Conservation (phyloP, 1,140 invertebrate genomes). For the Micrasema longulum region DNA sequence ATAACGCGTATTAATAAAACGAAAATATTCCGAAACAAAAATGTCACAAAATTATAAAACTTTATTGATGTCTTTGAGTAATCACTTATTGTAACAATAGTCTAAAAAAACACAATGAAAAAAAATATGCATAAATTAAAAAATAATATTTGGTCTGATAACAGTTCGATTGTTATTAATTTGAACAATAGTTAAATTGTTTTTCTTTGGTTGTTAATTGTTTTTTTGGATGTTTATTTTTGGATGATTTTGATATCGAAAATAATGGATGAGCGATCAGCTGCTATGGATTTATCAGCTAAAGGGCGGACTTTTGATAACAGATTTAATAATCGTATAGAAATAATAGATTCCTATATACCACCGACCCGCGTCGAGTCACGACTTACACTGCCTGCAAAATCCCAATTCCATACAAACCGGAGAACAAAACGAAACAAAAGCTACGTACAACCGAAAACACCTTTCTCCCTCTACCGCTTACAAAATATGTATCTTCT, state of each 20-base stretch:
- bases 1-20: not conserved
- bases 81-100: too few species aligned
- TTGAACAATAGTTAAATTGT: too few species aligned
- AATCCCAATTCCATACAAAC: slow-evolving; percentile 28
- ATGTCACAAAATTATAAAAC: not conserved
- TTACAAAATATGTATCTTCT: not conserved
- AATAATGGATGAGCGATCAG: not conserved
- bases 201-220: slow-evolving; percentile 1
- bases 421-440: slow-evolving; percentile 35
- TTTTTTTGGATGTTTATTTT: not conserved
- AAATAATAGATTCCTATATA: not conserved
- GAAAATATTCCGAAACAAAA: not conserved
- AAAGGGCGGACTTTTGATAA: slow-evolving; percentile 16
- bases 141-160: too few species aligned
- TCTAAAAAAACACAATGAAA: too few species aligned
- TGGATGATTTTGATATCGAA: not conserved
- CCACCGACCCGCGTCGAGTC: slow-evolving; percentile 23
- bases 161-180: too few species aligned
- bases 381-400: slow-evolving; percentile 42
- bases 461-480: slow-evolving; percentile 21
- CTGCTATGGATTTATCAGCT: not conserved
- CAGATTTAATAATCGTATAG: slow-evolving; percentile 12
- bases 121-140: too few species aligned
- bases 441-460: slow-evolving; percentile 7
- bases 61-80: not conserved